Conservation (phyloP, 2,797 vertebrate species). For the Sebastes minor region DNA sequence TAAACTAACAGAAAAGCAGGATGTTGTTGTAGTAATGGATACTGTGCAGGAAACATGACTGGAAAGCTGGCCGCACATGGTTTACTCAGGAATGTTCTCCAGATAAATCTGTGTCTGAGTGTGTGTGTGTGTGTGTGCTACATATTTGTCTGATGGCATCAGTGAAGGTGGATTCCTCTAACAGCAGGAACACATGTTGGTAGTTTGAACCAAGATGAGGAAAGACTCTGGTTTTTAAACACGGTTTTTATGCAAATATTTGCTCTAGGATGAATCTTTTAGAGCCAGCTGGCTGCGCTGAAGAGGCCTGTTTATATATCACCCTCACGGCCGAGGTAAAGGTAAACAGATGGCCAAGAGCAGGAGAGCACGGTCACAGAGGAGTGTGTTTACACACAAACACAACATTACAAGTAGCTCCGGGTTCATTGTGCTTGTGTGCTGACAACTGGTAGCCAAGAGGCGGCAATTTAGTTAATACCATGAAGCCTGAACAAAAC, state of each 20-base stretch:
- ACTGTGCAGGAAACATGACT: slow-evolving; percentile 11
- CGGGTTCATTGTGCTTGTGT: slow-evolving; percentile 37
- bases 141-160: slow-evolving; percentile 80
- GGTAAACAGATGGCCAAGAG: slow-evolving; percentile 53
- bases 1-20: background rate
- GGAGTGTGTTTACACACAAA: slow-evolving; percentile 76
- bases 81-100: slow-evolving; percentile 66
- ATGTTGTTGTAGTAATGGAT: background rate
- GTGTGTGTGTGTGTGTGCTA: slow-evolving; percentile 17
- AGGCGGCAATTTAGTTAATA: slow-evolving; percentile 30
- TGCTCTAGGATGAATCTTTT: slow-evolving; percentile 8
- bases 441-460: slow-evolving; percentile 46
- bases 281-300: slow-evolving; percentile 4
- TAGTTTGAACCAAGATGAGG: background rate
- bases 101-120: slow-evolving; percentile 46
- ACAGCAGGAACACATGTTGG: slow-evolving; percentile 51
- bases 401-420: slow-evolving; percentile 49
- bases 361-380: slow-evolving; percentile 31
- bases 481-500: slow-evolving; percentile 29
- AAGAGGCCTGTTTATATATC: slow-evolving; percentile 27
- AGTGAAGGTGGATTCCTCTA: slow-evolving; percentile 63
- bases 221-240: slow-evolving; percentile 9
- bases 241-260: slow-evolving; percentile 44
- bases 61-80: slow-evolving; percentile 55
- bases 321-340: slow-evolving; percentile 44